Conservation (phyloP, 2,888 invertebrate genomes). For the Eupithecia dodoneata region DNA sequence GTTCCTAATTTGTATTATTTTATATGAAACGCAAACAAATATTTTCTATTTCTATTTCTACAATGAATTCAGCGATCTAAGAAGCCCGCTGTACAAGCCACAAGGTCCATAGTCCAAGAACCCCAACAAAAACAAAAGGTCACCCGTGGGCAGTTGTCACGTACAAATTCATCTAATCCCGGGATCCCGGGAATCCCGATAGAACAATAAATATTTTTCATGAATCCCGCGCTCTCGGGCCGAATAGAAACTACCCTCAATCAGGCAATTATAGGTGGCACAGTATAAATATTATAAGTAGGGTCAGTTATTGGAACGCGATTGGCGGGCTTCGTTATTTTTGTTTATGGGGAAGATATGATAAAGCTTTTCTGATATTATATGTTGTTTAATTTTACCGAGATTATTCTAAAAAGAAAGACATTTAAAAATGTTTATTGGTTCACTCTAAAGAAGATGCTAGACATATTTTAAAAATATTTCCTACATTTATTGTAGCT, state of each 20-base stretch:
- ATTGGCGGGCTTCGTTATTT: conserved; percentile 26
- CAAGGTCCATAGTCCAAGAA: conserved; percentile 2
- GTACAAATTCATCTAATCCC: conserved; percentile 81
- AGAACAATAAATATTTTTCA: conserved; percentile 81
- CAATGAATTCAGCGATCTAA: too few relatives aligned
- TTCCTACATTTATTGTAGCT: too few relatives aligned
- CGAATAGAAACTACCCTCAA: conserved; percentile 82
- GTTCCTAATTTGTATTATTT: too few relatives aligned
- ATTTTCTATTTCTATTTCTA: too few relatives aligned
- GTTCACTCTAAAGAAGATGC: too few relatives aligned
- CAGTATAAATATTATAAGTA: conserved; percentile 68
- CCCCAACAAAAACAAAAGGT: conserved; percentile 51
- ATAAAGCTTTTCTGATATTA: not conserved
- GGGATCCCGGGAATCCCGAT: conserved; percentile 57
- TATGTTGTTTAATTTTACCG: not conserved
- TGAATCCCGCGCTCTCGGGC: conserved; percentile 72
- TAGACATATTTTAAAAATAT: too few relatives aligned
- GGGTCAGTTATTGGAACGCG: conserved; percentile 57
- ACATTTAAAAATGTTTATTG: too few relatives aligned
- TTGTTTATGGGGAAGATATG: conserved; percentile 14
- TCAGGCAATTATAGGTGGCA: conserved; percentile 82
- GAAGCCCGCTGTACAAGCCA: not conserved
- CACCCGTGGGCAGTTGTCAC: conserved; percentile 59
- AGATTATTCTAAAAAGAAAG: not conserved
- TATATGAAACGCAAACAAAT: too few relatives aligned